Percentiles rank a stretch among this genome's conserved stretches.
phyloP scores from a whole-genome alignment of 2,888 invertebrate species.

The Epirrita christyi region DNA sequence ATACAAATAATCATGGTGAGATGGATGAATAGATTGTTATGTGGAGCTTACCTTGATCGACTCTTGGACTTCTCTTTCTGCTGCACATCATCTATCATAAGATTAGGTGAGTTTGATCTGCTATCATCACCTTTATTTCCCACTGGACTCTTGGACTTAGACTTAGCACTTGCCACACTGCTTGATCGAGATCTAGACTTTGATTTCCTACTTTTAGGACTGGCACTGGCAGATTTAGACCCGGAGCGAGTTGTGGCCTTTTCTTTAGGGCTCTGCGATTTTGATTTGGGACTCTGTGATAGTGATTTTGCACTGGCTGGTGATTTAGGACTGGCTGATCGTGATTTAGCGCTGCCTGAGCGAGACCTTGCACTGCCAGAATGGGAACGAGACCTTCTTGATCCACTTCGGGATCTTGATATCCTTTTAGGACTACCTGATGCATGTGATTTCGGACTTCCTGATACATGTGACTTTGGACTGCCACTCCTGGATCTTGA shows the following conservation, averaged over 20 bases:
- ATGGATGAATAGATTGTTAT: not conserved
- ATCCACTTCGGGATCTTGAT: constrained; percentile 71
- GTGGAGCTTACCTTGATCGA: constrained; percentile 62
- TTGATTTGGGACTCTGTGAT: constrained; percentile 53
- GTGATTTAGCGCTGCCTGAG: constrained; percentile 59
- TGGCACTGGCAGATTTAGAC: constrained; percentile 35
- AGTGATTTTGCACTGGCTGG: constrained; percentile 61
- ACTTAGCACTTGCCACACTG: constrained; percentile 37
- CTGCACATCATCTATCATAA: constrained; percentile 80
- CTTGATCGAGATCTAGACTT: constrained; percentile 48
- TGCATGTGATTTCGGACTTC: constrained; percentile 70
- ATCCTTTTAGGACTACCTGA: constrained; percentile 71
- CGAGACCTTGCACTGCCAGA: constrained; percentile 64
- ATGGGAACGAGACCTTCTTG: constrained; percentile 59
- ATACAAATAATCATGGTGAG: not conserved
- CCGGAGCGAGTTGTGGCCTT: constrained; percentile 29
- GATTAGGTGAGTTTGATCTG: constrained; percentile 80
- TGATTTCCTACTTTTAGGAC: constrained; percentile 33
- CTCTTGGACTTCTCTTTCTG: constrained; percentile 70
- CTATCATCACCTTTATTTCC: constrained; percentile 69
- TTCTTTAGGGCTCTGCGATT: constrained; percentile 68
- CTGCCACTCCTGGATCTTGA: constrained; percentile 69
- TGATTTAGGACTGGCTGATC: constrained; percentile 64
- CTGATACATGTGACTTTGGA: constrained; percentile 74
- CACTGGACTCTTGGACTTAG: constrained; percentile 47